Evolutionary conservation across 2,113 vertebrate species (phyloP).

Genomic region (Elephas maximus): DNA sequence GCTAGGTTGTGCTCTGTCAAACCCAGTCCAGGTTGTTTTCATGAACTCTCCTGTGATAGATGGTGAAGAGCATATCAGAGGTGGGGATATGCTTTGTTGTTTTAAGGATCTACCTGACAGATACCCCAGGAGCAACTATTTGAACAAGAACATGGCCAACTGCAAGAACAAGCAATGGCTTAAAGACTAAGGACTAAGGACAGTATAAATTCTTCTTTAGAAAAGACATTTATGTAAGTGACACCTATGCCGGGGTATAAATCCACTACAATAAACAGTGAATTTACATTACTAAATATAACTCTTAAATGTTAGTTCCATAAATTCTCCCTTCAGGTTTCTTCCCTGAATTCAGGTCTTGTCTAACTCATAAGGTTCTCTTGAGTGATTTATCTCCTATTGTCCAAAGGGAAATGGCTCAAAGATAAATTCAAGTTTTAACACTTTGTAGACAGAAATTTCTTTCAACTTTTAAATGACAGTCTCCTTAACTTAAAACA

Average conservation of each 20-base stretch:
- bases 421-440: slow-evolving; percentile 63
- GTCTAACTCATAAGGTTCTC: slow-evolving; percentile 50
- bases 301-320: slow-evolving; percentile 54
- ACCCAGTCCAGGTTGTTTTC: neutral
- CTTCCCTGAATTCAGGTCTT: slow-evolving; percentile 41
- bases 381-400: slow-evolving; percentile 62
- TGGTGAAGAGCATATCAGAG: neutral
- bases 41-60: fast-evolving
- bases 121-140: neutral
- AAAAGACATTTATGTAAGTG: slow-evolving; percentile 41
- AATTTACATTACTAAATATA: slow-evolving; percentile 59
- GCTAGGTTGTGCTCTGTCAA: neutral
- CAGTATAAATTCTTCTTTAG: slow-evolving; percentile 21
- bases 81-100: neutral
- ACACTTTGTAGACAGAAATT: slow-evolving; percentile 34
- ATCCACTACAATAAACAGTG: slow-evolving; percentile 61
- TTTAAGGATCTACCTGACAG: neutral
- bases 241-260: slow-evolving; percentile 57
- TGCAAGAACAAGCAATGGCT: neutral
- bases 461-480: slow-evolving; percentile 9
- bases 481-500: neutral
- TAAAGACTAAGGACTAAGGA: neutral
- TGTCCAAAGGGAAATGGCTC: slow-evolving; percentile 12
- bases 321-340: slow-evolving; percentile 69
- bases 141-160: neutral